These are phyloP conservation scores for Diabrotica virgifera DNA, from an alignment of 1,140 invertebrate genomes.

Conservation along the genomic window DNA sequence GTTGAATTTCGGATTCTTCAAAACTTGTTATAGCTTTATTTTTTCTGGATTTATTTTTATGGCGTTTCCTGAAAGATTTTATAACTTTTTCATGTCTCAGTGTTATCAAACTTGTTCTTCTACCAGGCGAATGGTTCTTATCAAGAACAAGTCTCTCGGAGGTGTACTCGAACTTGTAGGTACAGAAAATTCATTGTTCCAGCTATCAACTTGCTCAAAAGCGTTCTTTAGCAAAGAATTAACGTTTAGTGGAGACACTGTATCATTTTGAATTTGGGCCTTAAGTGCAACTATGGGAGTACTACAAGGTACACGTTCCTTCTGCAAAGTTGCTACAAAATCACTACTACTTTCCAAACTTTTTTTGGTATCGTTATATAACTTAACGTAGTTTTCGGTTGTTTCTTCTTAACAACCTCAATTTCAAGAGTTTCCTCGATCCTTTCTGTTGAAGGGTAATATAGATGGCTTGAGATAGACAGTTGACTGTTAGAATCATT, in stretches of 20 bases:
- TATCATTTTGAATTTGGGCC: not conserved
- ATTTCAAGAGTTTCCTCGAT: slow-evolving; percentile 6
- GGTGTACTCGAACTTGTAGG: too few relatives aligned
- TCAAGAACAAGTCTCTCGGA: too few relatives aligned
- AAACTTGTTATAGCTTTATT: not conserved
- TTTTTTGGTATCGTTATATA: not conserved
- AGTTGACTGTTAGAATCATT: not conserved
- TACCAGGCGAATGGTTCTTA: not conserved
- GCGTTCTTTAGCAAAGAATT: slow-evolving; percentile 6
- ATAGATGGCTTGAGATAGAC: not conserved
- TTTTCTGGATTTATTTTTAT: slow-evolving; percentile 9
- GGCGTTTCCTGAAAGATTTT: slow-evolving; percentile 8
- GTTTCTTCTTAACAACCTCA: not conserved
- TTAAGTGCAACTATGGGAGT: slow-evolving; percentile 1
- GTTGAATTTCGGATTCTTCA: too few relatives aligned
- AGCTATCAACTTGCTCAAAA: slow-evolving; percentile 1
- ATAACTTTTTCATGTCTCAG: slow-evolving; percentile 5
- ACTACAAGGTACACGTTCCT: not conserved
- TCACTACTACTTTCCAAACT: not conserved
- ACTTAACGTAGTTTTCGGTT: not conserved
- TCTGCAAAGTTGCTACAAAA: not conserved
- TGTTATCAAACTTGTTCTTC: slow-evolving; percentile 7
- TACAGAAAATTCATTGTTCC: not conserved
- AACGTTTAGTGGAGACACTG: slow-evolving; percentile 7
- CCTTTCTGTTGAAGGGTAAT: not conserved